Evolutionary conservation across 2,888 invertebrate genomes (phyloP), one percentile per base, ranked within the genome.

Genomic region (Drosophila kambysellisi): DNA sequence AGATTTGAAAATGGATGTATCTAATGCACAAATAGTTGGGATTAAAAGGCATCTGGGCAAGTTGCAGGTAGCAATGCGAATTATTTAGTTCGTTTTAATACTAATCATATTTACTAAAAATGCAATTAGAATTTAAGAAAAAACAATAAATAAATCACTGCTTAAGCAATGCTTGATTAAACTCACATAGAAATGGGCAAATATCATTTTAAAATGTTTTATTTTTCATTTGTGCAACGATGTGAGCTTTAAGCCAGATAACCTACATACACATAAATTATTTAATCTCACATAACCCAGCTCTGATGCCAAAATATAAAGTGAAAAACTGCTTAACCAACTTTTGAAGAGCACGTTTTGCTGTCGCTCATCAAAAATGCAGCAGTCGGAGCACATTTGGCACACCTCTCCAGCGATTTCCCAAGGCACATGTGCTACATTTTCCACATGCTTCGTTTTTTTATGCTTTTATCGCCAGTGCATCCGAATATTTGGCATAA

Each of bases 341-440:
- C 30, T 63, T 67, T 35, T 53, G 29, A 35, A 41, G 51, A 54
- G 61, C 60, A 64, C 54, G 67, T 59, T 65, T 54, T 37, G 51
- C 30, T 8, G 48, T 30, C 29, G 58, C 50, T 48, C 76, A 79
- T 78, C 71, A 78, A 78, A 78, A 78, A 78, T 78, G 77, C 77
- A 79, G 65, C 76, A 68, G 71, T 67, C 48, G 70, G 15, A 51
- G 52, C 62, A 60, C 50, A 74, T 66, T 56, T 70, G 70, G 59
- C 57, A 70, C 74, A 79, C 79, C 70, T 78, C 61, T 37, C 15
- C 33, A 12, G 15, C 57, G 30, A 46, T 43, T 57, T 25, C 12
- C 20, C 30, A 15, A 33, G 57, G 25, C 66, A 58, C 48, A 62
- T 57, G 68, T 67, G 67, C 68, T 12, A 25, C 56, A 59, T 32